These are phyloP conservation scores for Tinamus major DNA, from an alignment of 2,797 vertebrate genomes.

Conservation along the genomic window DNA sequence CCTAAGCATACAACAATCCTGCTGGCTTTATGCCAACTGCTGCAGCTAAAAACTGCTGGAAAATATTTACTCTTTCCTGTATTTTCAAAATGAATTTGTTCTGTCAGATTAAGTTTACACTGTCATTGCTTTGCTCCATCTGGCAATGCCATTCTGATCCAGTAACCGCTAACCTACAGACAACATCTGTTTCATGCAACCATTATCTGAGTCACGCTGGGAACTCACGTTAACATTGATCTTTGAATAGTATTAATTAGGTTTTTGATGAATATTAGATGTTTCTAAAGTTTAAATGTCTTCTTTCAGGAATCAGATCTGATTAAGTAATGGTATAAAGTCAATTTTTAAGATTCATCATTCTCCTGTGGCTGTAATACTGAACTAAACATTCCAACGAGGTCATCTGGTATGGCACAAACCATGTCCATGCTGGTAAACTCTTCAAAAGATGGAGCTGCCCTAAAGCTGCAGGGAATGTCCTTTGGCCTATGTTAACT, in stretches of 20 bases:
- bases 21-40: not conserved
- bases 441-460: not conserved
- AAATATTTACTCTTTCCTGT: no score
- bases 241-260: not conserved
- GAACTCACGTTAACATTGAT: not conserved
- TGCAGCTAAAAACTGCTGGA: not conserved
- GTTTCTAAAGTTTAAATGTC: not conserved
- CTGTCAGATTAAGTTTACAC: not conserved
- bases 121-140: not conserved
- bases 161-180: not conserved
- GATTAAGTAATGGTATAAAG: not conserved
- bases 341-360: not conserved
- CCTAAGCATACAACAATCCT: not conserved
- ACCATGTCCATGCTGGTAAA: not conserved
- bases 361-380: accelerated
- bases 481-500: accelerated
- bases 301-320: not conserved
- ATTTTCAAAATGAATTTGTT: not conserved
- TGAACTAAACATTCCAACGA: not conserved
- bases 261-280: not conserved
- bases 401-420: not conserved
- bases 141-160: not conserved
- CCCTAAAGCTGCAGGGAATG: not conserved
- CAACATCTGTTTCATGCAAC: not conserved
- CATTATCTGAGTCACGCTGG: not conserved